These are phyloP conservation scores for Drosophila bipectinata DNA, from an alignment of 1,140 invertebrate species.

Conservation along the genomic window DNA sequence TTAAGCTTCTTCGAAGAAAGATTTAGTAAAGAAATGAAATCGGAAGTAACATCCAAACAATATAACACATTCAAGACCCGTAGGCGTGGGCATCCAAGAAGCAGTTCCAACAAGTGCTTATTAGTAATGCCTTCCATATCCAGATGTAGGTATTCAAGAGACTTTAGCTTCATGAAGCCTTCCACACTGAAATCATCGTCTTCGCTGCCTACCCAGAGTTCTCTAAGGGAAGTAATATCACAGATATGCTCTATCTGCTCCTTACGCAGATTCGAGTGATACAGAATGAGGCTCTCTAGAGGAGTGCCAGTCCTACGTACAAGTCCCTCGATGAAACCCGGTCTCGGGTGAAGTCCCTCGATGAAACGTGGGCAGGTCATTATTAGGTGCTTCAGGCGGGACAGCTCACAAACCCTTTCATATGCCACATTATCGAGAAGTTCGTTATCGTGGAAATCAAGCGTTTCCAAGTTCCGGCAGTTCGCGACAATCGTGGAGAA, in stretches of 20 bases:
- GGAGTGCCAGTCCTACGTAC: constrained; percentile 9
- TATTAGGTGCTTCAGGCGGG: constrained; percentile 12
- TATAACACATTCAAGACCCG: not conserved
- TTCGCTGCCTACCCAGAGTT: constrained; percentile 15
- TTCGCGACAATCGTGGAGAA: constrained; percentile 21
- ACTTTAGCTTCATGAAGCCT: constrained; percentile 1
- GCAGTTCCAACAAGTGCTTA: constrained; percentile 11
- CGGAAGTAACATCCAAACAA: not conserved
- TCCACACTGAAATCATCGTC: not conserved
- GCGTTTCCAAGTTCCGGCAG: constrained; percentile 19
- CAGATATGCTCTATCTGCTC: constrained; percentile 22
- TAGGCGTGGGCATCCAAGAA: constrained; percentile 4
- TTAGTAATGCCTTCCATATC: constrained; percentile 14
- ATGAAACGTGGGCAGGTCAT: constrained; percentile 1
- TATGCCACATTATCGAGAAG: not conserved
- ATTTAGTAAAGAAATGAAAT: not conserved
- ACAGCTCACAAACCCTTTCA: constrained; percentile 19
- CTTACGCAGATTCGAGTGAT: not conserved
- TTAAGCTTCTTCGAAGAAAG: not conserved
- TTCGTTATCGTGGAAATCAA: constrained; percentile 1
- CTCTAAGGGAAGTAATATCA: constrained; percentile 19
- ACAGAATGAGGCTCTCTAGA: constrained; percentile 25
- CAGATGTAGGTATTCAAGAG: constrained; percentile 25
- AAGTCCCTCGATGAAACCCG: constrained; percentile 6
- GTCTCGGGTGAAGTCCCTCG: not conserved